Conservation (phyloP, 2,888 invertebrate species). For the Agonopterix alstromeriana region DNA sequence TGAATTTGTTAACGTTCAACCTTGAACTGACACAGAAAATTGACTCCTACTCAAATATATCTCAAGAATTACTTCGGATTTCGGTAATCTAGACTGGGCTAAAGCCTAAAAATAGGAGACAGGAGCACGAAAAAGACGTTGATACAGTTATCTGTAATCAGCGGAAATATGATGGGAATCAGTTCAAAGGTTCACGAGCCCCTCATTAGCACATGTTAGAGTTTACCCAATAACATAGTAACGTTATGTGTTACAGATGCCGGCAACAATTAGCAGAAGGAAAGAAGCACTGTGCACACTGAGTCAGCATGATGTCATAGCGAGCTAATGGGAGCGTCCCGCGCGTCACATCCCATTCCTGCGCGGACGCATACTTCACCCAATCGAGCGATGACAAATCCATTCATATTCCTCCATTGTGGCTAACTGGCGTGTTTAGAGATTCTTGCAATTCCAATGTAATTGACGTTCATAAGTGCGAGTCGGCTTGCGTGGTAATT, state of each 20-base stretch:
- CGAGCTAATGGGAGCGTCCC: constrained; percentile 61
- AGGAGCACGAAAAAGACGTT: too few species aligned
- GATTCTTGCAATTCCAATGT: constrained; percentile 45
- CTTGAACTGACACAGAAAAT: constrained; percentile 14
- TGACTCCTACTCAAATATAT: constrained; percentile 16
- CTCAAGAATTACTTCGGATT: background rate
- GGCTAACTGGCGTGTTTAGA: constrained; percentile 38
- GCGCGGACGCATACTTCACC: constrained; percentile 49
- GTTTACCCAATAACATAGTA: constrained; percentile 14
- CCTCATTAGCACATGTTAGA: too few species aligned
- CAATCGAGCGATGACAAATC: constrained; percentile 72
- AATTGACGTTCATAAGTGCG: constrained; percentile 33
- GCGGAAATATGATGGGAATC: background rate
- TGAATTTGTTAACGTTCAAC: constrained; percentile 26
- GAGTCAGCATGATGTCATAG: constrained; percentile 71
- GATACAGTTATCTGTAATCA: background rate
- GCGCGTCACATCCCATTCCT: constrained; percentile 58
- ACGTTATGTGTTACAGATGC: constrained; percentile 45
- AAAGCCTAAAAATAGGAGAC: too few species aligned
- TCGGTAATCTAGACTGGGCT: too few species aligned
- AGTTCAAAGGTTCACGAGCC: too few species aligned
- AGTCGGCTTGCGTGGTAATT: background rate
- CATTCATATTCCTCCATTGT: constrained; percentile 60
- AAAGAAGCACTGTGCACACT: constrained; percentile 32
- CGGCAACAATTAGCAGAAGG: constrained; percentile 29